Evolutionary conservation across 2,113 vertebrate genomes (phyloP), one percentile per base, ranked within the genome.

Genomic region (Grammomys surdaster): DNA sequence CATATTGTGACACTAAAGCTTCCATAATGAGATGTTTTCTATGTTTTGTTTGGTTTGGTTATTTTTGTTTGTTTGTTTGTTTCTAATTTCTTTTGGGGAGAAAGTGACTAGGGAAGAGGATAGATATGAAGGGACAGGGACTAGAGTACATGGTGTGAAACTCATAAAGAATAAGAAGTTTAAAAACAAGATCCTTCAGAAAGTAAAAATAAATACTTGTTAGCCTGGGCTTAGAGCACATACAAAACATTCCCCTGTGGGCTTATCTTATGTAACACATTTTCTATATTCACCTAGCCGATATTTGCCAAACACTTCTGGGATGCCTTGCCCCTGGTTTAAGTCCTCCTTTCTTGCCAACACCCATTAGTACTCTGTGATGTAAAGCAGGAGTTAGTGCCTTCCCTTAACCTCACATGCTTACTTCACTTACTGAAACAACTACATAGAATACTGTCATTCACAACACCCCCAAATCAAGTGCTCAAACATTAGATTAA

Each of bases 221-320:
- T 56, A 93, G 48, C 1, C 51, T 56, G 16, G 7, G 11, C 2
- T 95, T 84, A 58, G 10, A 73, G 36, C 46, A 56, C 48, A 72
- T 36, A 69, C 2, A 31, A 54, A 67, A 63, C 33, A 84, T 28
- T 56, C 43, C 67, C 31, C 81, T 3, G 28, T 10, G 3, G 80
- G 7, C 8, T 54, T 22, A 16, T 72, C 3, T 77, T 28, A 3
- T 0, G n/a, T 0, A 40, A 31, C 5, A 26, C 0, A 4, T 20
- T 82, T 73, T 63, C 31, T 51, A 2, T 12, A 63, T 70, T 91
- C 16, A 63, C 11, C 67, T 72, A 26, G 7, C n/a, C 14, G 9
- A n/a, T 46, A 72, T 70, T 90, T 33, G 46, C 40, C 48, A 90
- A 86, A 28, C 7, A 70, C 20, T 72, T 65, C 75, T 63, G 4